Percentiles rank a stretch among this genome's conserved stretches.
Conservation (phyloP, 1,140 invertebrate genomes). For the Pogonomyrmex californicus region DNA sequence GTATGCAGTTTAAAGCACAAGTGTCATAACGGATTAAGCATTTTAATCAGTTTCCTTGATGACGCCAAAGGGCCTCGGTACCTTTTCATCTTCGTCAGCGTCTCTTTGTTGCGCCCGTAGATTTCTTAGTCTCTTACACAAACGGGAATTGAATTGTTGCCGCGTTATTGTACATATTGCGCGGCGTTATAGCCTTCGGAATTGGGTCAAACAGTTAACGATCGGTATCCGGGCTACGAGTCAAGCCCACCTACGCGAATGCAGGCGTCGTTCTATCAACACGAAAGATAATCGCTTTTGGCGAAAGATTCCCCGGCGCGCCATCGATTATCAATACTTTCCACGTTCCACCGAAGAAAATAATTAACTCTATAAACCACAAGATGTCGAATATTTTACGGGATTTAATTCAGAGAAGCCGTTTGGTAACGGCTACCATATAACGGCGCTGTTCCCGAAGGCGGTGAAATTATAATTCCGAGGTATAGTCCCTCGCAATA, state of each 20-base stretch:
- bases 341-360: conserved; percentile 36
- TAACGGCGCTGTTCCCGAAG: background rate
- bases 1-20: background rate
- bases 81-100: background rate
- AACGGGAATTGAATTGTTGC: conserved; percentile 55
- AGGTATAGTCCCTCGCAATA: background rate
- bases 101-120: background rate
- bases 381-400: conserved; percentile 30
- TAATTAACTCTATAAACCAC: conserved; percentile 58
- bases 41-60: conserved; percentile 23
- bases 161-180: conserved; percentile 60
- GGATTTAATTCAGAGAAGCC: conserved; percentile 21
- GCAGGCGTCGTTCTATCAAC: conserved; percentile 53
- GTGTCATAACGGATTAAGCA: background rate
- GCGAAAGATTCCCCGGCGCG: conserved; percentile 42
- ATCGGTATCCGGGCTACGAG: conserved; percentile 57
- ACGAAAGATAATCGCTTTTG: conserved; percentile 63
- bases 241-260: conserved; percentile 53
- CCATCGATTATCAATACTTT: conserved; percentile 56
- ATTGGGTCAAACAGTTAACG: conserved; percentile 64
- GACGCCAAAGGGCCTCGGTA: background rate
- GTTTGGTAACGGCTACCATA: conserved; percentile 13
- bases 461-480: conserved; percentile 22
- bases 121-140: conserved; percentile 49
- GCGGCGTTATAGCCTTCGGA: conserved; percentile 47